Conservation (phyloP, 2,113 vertebrate genomes). For the Pteruthius melanotis region DNA sequence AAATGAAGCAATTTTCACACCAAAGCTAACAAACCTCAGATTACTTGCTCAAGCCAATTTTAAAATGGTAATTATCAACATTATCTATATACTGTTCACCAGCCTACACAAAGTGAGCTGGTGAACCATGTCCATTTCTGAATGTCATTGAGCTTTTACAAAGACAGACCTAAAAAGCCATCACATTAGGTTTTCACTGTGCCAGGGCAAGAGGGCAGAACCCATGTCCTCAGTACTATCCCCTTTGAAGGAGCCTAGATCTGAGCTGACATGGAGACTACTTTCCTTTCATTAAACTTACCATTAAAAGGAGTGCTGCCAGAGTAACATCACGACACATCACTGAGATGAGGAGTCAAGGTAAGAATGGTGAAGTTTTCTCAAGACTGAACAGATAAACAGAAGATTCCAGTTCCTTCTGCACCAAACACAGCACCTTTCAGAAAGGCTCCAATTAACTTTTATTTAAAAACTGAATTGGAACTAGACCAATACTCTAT, state of each 20-base stretch:
- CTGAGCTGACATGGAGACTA: not conserved
- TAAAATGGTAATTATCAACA: not conserved
- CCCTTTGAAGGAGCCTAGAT: not conserved
- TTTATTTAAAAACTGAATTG: not conserved
- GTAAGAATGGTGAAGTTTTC: not conserved
- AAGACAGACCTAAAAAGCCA: not conserved
- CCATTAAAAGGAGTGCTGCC: not conserved
- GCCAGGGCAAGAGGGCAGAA: not conserved
- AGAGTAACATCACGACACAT: not conserved
- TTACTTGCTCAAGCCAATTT: not conserved
- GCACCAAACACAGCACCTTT: not conserved
- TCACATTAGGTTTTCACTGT: not conserved
- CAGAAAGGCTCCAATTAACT: not conserved
- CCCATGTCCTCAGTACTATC: not conserved
- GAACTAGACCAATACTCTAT: not conserved
- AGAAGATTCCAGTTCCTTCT: not conserved
- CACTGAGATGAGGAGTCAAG: not conserved
- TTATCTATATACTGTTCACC: not conserved
- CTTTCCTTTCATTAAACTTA: not conserved
- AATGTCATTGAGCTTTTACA: not conserved
- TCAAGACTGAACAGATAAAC: not conserved
- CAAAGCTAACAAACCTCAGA: not conserved
- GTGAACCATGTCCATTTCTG: not conserved
- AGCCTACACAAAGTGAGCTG: not conserved
- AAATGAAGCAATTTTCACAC: not conserved